phyloP scores from a whole-genome alignment of 2,113 vertebrate genomes.

The Procapra przewalskii region DNA sequence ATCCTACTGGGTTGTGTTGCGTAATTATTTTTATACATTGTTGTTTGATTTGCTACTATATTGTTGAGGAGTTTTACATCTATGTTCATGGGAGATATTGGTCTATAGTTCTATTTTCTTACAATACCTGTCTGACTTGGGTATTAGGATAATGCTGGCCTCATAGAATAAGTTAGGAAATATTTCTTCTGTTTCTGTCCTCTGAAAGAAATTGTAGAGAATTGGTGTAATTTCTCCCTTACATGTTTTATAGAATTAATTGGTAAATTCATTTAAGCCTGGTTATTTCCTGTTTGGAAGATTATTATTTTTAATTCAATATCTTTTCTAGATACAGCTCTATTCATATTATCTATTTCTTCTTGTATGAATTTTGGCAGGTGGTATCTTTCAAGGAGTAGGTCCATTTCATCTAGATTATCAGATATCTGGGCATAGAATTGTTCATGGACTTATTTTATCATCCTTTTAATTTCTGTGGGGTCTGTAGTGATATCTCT shows the following conservation, averaged over 20 bases:
- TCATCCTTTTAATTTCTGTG: background rate
- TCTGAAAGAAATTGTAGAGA: background rate
- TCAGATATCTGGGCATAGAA: background rate
- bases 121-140: background rate
- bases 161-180: background rate
- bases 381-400: background rate
- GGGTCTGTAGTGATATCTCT: background rate
- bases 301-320: background rate
- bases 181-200: background rate
- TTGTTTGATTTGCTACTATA: background rate
- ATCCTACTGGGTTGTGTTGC: background rate
- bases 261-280: background rate
- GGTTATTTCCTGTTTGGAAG: background rate
- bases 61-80: background rate
- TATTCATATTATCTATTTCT: background rate
- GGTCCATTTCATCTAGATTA: background rate
- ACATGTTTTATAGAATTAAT: background rate
- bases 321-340: background rate
- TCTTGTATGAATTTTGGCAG: background rate
- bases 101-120: background rate
- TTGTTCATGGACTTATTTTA: background rate
- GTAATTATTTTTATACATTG: background rate
- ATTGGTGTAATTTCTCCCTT: background rate
- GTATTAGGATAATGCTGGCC: background rate
- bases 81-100: background rate